A percentile compares a stretch with the other conserved stretches of the same genome.
Conservation (phyloP, 1,140 invertebrate genomes). For the Branchinecta lindahli region DNA sequence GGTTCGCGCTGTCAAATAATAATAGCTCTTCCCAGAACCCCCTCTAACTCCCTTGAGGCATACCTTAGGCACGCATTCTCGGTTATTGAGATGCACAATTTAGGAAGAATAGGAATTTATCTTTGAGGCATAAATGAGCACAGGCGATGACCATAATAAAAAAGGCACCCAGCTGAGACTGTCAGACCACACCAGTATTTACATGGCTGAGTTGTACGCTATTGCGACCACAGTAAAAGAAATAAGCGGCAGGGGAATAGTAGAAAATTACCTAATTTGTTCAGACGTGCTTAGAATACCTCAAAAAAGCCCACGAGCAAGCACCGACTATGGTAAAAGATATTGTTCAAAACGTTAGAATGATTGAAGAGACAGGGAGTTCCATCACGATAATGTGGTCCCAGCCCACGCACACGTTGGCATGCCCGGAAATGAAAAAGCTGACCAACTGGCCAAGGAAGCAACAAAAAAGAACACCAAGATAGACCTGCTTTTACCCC, state of each 20-base stretch:
- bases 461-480: neutral
- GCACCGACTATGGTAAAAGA: neutral
- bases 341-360: slow-evolving; percentile 6
- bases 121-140: no score
- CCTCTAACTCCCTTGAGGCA: no score
- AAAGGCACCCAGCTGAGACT: neutral
- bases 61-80: no score
- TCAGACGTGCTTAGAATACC: neutral
- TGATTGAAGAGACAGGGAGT: slow-evolving; percentile 8
- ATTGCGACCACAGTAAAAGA: neutral
- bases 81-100: no score
- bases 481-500: neutral
- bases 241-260: neutral
- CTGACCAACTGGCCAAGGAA: neutral
- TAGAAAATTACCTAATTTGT: neutral
- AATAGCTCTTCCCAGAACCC: no score
- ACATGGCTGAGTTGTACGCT: slow-evolving; percentile 4
- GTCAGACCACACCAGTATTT: slow-evolving; percentile 4
- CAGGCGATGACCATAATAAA: slow-evolving; percentile 1
- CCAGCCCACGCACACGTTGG: slow-evolving; percentile 6
- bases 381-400: neutral
- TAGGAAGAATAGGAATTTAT: no score
- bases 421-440: slow-evolving; percentile 4
- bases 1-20: no score
- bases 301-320: slow-evolving; percentile 4